Base-by-base conservation (phyloP, 1,140 invertebrate species). In the Acromyrmex charruanus region DNA sequence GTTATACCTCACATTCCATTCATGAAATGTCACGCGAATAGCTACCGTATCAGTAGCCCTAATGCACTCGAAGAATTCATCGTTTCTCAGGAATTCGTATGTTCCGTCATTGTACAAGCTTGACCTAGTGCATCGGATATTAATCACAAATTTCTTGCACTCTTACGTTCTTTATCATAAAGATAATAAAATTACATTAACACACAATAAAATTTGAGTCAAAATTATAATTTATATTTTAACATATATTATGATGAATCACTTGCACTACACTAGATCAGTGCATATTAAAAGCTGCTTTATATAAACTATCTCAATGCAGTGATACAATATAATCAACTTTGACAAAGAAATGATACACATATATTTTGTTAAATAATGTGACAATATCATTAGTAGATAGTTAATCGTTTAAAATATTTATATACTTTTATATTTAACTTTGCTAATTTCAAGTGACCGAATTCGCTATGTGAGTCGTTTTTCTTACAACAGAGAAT, bases 41-140 rank as follows among this genome's bases (percentile, higher is more conserved):
- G 59, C 84, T 87, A 81, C 49, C 44, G 51, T 69, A 85, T 85
- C 84, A 44, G 72, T 59, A 75, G 35, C 92, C 39, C 86, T 77
- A 71, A 93, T 86, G 61, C 88, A 93, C 68, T 92, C 88, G 35
- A 91, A 92, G 77, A 92, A 92, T 89, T 93, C 88, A 25, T 89
- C 85, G 63, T 91, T 91, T 16, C 61, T 87, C 63, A 85, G 77
- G 28, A 86, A 89, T 87, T 91, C 31, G 77, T 87, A 66, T 93
- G 90, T 91, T n/a, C 77, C 63, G 18, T 87, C 75, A 89, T 79
- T n/a, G 72, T 89, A 75, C 88, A 82, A 74, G 91, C 91, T 84
- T 93, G 90, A 89, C 87, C 87, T 71, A 91, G 69, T 39, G 90
- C 68, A 79, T 90, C 91, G 44, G 53, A 92, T 92, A 75, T 59